These are phyloP conservation scores for Nomada fucata DNA, from an alignment of 2,888 invertebrate genomes.

Conservation along the genomic window DNA sequence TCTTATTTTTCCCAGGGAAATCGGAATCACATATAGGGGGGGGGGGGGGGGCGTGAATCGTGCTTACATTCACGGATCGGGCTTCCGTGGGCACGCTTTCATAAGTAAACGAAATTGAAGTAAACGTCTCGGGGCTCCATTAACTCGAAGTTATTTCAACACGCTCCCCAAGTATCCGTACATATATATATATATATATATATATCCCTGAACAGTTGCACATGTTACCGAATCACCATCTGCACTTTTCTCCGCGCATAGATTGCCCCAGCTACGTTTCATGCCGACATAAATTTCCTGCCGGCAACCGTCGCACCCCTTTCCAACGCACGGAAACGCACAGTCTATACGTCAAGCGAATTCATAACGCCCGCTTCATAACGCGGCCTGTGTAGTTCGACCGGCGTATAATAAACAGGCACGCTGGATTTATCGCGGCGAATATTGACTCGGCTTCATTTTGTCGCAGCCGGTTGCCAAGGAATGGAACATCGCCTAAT, in stretches of 20 bases:
- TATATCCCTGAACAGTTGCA: too few species aligned
- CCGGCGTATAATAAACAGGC: slow-evolving; percentile 14
- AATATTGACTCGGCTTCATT: slow-evolving; percentile 47
- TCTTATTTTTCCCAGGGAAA: too few species aligned
- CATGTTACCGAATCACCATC: not conserved
- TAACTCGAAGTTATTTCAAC: not conserved
- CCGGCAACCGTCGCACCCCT: not conserved
- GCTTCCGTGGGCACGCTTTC: too few species aligned
- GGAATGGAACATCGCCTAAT: slow-evolving; percentile 15
- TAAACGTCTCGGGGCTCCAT: not conserved
- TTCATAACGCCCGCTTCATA: slow-evolving; percentile 6
- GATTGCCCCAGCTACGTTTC: not conserved
- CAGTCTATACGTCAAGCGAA: not conserved
- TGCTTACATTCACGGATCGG: too few species aligned
- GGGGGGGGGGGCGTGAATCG: too few species aligned
- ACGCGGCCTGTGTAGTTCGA: not conserved
- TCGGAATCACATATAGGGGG: too few species aligned
- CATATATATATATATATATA: too few species aligned
- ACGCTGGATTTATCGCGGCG: slow-evolving; percentile 27
- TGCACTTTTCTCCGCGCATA: not conserved
- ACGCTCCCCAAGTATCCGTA: too few species aligned
- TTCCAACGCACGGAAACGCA: not conserved
- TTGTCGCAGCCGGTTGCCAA: slow-evolving; percentile 28
- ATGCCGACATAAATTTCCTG: not conserved
- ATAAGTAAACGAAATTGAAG: too few species aligned